Evolutionary conservation across 2,113 vertebrate genomes (phyloP), one percentile per base, ranked within the genome.

Genomic region (Pholis gunnellus): DNA sequence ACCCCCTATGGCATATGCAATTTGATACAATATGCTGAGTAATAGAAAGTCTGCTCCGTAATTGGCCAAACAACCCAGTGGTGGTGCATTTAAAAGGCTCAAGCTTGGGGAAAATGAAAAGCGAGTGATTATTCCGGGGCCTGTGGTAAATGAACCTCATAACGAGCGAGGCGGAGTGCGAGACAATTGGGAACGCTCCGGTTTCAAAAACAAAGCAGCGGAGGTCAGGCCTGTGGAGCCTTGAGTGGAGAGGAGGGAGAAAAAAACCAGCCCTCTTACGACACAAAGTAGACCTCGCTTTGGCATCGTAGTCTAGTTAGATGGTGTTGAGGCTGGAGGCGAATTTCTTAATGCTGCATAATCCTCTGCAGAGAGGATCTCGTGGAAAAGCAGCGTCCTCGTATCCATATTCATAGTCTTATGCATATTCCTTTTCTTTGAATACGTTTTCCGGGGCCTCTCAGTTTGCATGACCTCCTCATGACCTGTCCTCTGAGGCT

Each of bases 111-210:
- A 86, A 83, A 92, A 93, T 89, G 75, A 87, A 90, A 89, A 84
- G 84, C 75, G 13, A 73, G 84, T 82, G 89, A 90, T 93, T 93
- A 90, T 90, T 87, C 72, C 11, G 14, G 64, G 84, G 83, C 82
- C 90, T 73, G 91, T 87, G 87, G 66, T 91, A 89, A 93, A 92
- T 85, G 88, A 90, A 84, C 46, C 93, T 84, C 72, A 52, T 93
- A 93, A 93, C 42, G 83, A 93, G 83, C 42, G 48, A 83, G 87
- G 86, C 78, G 60, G 88, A 81, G 87, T 31, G 83, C 42, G 5
- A 64, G 86, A 80, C 92, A 64, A 79, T 34, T 74, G 87, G 90
- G 85, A 91, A 71, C 60, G 1, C 78, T 88, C 61, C 1, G 14
- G 66, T 75, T 85, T 84, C 40, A 70, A 80, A 80, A 89, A 90